Conservation (phyloP, 1,140 invertebrate species). For the Scaptomyza graminum region DNA sequence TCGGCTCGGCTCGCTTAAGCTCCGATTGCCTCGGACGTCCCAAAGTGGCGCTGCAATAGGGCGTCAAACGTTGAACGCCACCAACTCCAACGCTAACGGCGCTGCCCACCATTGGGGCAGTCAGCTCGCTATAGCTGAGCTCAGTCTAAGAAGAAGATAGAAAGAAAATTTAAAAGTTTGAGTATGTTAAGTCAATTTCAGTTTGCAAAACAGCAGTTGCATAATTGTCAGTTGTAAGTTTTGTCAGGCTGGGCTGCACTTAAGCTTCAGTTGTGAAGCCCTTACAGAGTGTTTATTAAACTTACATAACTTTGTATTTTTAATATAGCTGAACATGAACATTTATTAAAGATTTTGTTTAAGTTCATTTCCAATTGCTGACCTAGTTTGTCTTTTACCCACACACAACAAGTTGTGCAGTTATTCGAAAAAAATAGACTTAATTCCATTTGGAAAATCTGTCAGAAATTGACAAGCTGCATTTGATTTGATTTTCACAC, state of each 20-base stretch:
- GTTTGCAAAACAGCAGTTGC: conserved; percentile 14
- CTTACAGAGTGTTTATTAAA: background rate
- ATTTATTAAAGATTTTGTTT: too few relatives aligned
- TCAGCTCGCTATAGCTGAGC: conserved; percentile 86
- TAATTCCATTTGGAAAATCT: conserved; percentile 3
- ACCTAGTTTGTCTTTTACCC: too few relatives aligned
- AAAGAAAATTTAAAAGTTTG: background rate
- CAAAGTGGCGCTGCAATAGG: conserved; percentile 85
- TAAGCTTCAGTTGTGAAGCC: background rate
- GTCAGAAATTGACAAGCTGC: background rate
- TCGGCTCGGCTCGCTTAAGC: conserved; percentile 85
- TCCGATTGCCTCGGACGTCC: conserved; percentile 84
- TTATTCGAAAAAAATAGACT: background rate
- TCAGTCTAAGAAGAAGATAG: conserved; percentile 83
- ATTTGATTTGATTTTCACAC: conserved; percentile 11
- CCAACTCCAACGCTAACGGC: conserved; percentile 51
- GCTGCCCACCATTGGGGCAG: conserved; percentile 71
- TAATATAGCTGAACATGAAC: too few relatives aligned
- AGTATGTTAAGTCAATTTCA: conserved; percentile 20
- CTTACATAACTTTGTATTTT: background rate
- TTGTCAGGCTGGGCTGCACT: background rate
- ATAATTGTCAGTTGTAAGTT: conserved; percentile 27
- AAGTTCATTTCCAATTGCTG: too few relatives aligned
- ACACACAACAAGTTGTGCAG: too few relatives aligned
- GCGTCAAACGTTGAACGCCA: conserved; percentile 83